Percentiles rank a stretch among this genome's conserved stretches.
These are phyloP conservation scores for Eciton burchellii DNA, from an alignment of 1,140 invertebrate species.

Conservation along the genomic window DNA sequence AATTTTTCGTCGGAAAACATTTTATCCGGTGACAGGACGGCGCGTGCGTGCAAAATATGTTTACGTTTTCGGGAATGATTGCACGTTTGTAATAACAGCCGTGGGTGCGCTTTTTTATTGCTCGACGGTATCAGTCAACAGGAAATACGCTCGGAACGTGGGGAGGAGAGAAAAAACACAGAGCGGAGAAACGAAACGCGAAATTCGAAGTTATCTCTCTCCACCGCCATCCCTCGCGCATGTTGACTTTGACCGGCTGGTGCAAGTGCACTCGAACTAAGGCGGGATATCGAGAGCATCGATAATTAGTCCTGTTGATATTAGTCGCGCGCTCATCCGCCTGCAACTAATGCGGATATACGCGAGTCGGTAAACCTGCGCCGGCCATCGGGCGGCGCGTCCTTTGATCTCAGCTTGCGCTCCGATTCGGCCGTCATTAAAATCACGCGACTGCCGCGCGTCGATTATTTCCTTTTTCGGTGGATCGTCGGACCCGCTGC, in stretches of 20 bases:
- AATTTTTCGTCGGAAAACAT: slow-evolving; percentile 47
- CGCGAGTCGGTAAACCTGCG: slow-evolving; percentile 46
- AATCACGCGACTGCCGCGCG: slow-evolving; percentile 18
- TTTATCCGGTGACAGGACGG: slow-evolving; percentile 44
- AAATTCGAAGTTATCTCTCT: slow-evolving; percentile 36
- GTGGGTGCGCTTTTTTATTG: slow-evolving; percentile 52
- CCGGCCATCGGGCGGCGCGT: slow-evolving; percentile 11
- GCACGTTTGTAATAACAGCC: slow-evolving; percentile 57
- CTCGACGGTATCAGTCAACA: slow-evolving; percentile 50
- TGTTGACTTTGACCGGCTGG: slow-evolving; percentile 53
- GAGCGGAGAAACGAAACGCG: slow-evolving; percentile 23
- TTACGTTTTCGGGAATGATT: slow-evolving; percentile 61
- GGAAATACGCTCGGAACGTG: slow-evolving; percentile 45
- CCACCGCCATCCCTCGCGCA: slow-evolving; percentile 18
- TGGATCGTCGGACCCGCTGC: neutral
- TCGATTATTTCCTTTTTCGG: slow-evolving; percentile 52
- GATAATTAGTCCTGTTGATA: slow-evolving; percentile 69
- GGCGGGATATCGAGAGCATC: slow-evolving; percentile 11
- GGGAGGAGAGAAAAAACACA: neutral
- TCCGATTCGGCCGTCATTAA: slow-evolving; percentile 10
- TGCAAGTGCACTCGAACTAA: slow-evolving; percentile 29
- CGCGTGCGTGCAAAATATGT: slow-evolving; percentile 53
- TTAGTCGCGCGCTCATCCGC: slow-evolving; percentile 29
- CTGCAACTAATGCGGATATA: slow-evolving; percentile 7
- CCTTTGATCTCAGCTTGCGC: slow-evolving; percentile 46